Percentiles rank a stretch among this genome's conserved stretches.
These are phyloP conservation scores for Parotocinclus haroldoi DNA, from an alignment of 2,797 vertebrate genomes.

Conservation along the genomic window DNA sequence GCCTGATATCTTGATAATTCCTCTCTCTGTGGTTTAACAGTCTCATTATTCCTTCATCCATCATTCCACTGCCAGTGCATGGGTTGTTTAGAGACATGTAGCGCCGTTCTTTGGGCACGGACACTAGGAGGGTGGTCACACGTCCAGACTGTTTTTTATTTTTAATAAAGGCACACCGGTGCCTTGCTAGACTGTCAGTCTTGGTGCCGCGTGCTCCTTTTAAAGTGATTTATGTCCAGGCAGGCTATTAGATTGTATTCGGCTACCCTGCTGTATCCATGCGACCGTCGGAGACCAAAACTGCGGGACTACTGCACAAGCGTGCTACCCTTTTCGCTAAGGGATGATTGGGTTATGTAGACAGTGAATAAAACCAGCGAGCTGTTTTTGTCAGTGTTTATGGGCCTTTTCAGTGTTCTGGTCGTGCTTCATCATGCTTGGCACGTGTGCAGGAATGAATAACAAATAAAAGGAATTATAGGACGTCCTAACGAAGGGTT, in stretches of 20 bases:
- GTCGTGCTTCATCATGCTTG: constrained; percentile 18
- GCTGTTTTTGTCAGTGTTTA: constrained; percentile 46
- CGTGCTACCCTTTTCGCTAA: constrained; percentile 52
- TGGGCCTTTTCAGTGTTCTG: constrained; percentile 10
- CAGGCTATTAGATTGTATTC: constrained; percentile 64
- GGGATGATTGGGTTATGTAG: constrained; percentile 50
- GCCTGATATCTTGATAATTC: constrained; percentile 10
- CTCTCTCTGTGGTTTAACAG: constrained; percentile 25
- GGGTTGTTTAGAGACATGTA: constrained; percentile 8
- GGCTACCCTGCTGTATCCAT: constrained; percentile 46
- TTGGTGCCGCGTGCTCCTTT: constrained; percentile 59
- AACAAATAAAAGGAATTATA: constrained; percentile 22
- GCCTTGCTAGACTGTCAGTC: constrained; percentile 64
- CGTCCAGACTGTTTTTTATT: constrained; percentile 48
- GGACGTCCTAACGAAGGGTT: constrained; percentile 16
- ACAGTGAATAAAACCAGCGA: constrained; percentile 38
- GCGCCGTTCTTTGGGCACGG: constrained; percentile 3
- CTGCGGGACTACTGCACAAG: constrained; percentile 47
- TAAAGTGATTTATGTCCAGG: constrained; percentile 70
- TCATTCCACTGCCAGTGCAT: constrained; percentile 22
- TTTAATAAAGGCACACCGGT: constrained; percentile 68
- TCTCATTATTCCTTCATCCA: constrained; percentile 39
- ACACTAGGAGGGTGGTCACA: constrained; percentile 14
- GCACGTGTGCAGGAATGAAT: constrained; percentile 7
- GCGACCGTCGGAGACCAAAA: constrained; percentile 57